Percentiles rank a stretch among this genome's conserved stretches.
phyloP scores from a whole-genome alignment of 2,888 invertebrate genomes.

The Pachycephus smyrnensis region DNA sequence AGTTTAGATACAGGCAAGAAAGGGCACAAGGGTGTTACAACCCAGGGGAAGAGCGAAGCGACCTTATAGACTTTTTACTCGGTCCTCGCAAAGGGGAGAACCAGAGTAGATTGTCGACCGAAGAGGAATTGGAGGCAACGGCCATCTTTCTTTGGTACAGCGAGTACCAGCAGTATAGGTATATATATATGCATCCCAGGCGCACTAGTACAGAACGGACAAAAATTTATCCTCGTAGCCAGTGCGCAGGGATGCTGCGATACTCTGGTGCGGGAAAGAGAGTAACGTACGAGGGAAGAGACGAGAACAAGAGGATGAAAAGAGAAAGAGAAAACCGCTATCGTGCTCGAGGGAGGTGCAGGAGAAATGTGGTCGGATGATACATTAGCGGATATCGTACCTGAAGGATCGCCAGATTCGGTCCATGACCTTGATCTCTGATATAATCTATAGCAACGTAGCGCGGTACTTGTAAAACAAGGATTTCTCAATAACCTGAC shows the following conservation, averaged over 20 bases:
- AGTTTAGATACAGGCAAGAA: not conserved
- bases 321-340: not conserved
- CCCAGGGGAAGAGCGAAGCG: not conserved
- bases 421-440: not conserved
- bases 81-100: slow-evolving; percentile 17
- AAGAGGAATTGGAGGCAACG: not conserved
- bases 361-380: not conserved
- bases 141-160: not conserved
- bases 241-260: not conserved
- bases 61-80: not conserved
- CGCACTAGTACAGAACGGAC: not conserved
- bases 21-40: not conserved
- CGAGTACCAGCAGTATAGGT: not conserved
- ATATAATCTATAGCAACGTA: not conserved
- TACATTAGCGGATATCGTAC: not conserved
- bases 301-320: not conserved
- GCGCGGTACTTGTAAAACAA: not conserved
- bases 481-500: not conserved
- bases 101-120: slow-evolving; percentile 12
- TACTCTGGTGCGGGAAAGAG: not conserved
- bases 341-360: not conserved
- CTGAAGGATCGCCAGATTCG: not conserved
- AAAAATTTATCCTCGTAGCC: not conserved
- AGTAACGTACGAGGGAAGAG: not conserved
- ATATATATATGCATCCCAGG: not conserved